Conservation (phyloP, 2,888 invertebrate genomes). For the Pteria penguin region DNA sequence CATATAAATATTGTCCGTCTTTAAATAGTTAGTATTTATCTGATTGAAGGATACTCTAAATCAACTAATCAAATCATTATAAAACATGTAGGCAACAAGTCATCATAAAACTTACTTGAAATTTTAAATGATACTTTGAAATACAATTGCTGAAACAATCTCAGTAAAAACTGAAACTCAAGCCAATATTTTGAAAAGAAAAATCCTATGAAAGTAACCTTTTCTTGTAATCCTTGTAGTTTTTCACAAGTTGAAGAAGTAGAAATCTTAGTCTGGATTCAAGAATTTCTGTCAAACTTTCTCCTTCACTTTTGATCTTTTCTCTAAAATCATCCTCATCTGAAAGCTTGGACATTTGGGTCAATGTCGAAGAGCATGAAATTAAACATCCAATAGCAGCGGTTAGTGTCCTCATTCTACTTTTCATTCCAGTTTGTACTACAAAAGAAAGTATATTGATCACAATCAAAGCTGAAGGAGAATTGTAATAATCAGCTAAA, state of each 20-base stretch:
- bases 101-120: not conserved
- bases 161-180: no score
- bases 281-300: conserved; percentile 54
- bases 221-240: conserved; percentile 49
- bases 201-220: no score
- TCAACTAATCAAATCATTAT: no score
- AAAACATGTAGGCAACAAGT: not conserved
- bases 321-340: conserved; percentile 47
- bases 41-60: no score
- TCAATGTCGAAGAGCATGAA: conserved; percentile 51
- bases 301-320: conserved; percentile 45
- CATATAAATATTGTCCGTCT: no score
- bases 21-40: no score
- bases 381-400: conserved; percentile 45
- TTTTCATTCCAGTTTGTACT: conserved; percentile 49
- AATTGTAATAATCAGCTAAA: no score
- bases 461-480: no score
- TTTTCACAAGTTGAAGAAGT: conserved; percentile 59
- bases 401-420: conserved; percentile 45
- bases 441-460: conserved; percentile 28
- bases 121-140: not conserved
- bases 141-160: not conserved
- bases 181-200: no score
- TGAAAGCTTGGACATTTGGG: conserved; percentile 42
- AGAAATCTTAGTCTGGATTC: conserved; percentile 60